A percentile compares a stretch with the other conserved stretches of the same genome.
Evolutionary conservation across 2,888 invertebrate species (phyloP).

Genomic region (Tachina fera): DNA sequence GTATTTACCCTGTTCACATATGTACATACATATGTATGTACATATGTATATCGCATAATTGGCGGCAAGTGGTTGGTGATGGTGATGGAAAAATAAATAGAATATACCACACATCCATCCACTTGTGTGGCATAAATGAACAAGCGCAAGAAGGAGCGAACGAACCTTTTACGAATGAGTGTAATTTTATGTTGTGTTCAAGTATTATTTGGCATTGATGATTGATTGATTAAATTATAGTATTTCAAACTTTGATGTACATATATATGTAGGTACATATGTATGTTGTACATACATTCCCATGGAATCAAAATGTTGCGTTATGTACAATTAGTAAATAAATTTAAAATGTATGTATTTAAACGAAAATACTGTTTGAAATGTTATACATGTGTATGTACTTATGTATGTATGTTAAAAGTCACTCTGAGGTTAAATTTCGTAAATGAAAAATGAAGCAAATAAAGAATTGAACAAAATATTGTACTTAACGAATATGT

Average conservation of each 20-base stretch:
- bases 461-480: background rate
- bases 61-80: constrained; percentile 13
- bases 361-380: constrained; percentile 3
- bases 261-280: constrained; percentile 6
- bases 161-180: background rate
- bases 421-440: constrained; percentile 70
- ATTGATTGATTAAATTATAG: constrained; percentile 70
- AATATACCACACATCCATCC: constrained; percentile 31
- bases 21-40: too few relatives aligned
- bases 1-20: too few relatives aligned
- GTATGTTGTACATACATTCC: background rate
- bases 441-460: constrained; percentile 30
- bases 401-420: constrained; percentile 54
- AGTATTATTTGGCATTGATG: constrained; percentile 52
- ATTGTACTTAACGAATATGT: background rate
- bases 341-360: background rate
- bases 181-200: constrained; percentile 50
- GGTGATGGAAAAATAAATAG: constrained; percentile 37
- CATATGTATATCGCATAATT: constrained; percentile 4
- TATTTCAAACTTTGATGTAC: constrained; percentile 37
- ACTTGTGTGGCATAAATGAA: constrained; percentile 54
- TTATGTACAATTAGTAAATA: constrained; percentile 10
- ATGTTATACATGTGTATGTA: background rate
- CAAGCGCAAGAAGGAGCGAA: constrained; percentile 8
- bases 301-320: constrained; percentile 2